These are phyloP conservation scores for Sorex maritimensis DNA, from an alignment of 2,797 vertebrate species.

Conservation along the genomic window DNA sequence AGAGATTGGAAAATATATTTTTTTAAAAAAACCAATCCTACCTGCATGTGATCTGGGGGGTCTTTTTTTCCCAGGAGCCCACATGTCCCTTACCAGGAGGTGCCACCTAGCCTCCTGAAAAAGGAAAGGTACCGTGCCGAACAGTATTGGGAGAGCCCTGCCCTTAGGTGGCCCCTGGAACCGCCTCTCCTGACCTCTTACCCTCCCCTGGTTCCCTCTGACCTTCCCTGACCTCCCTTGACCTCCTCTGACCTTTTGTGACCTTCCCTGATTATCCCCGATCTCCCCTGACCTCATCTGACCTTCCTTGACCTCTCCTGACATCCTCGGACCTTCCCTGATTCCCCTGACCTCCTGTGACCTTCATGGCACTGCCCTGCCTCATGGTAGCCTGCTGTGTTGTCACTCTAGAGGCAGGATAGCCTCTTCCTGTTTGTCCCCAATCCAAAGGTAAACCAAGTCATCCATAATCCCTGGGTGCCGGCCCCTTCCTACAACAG, in stretches of 20 bases:
- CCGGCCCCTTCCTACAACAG: neutral
- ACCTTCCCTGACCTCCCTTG: neutral
- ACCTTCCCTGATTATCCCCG: too few relatives aligned
- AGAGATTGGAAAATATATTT: too few relatives aligned
- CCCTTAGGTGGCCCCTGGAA: too few relatives aligned
- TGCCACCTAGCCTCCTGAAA: neutral
- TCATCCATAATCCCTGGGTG: neutral
- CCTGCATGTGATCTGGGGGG: too few relatives aligned
- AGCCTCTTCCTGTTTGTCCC: neutral
- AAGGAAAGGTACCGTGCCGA: fast-evolving
- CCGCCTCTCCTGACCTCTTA: neutral
- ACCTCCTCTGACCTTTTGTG: too few relatives aligned
- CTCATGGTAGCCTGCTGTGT: fast-evolving
- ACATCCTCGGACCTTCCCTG: too few relatives aligned
- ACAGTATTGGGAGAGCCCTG: too few relatives aligned
- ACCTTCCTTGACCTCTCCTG: neutral
- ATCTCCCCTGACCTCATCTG: neutral
- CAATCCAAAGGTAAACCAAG: neutral
- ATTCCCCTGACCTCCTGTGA: neutral
- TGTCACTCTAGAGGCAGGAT: neutral
- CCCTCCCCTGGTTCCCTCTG: too few relatives aligned
- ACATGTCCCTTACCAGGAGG: neutral
- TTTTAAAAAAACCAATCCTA: too few relatives aligned
- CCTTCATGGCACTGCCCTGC: too few relatives aligned
- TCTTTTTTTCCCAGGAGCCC: neutral